These are phyloP conservation scores for Heterohyrax brucei DNA, from an alignment of 2,797 vertebrate species.

Conservation along the genomic window DNA sequence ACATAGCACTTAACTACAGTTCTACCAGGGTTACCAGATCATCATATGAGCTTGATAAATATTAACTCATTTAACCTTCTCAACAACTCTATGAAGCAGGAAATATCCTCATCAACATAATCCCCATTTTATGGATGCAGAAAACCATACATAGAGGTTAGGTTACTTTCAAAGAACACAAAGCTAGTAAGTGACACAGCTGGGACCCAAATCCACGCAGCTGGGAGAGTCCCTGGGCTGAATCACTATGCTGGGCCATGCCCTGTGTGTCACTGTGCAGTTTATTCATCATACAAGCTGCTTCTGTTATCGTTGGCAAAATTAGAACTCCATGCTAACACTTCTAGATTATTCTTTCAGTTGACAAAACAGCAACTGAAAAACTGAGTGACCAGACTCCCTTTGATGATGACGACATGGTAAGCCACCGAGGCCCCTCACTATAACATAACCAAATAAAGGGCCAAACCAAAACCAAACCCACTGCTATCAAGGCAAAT, in stretches of 20 bases:
- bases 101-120: not conserved
- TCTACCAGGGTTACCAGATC: not conserved
- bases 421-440: not conserved
- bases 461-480: no score
- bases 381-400: not conserved
- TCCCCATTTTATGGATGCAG: not conserved
- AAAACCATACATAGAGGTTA: not conserved
- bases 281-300: not conserved
- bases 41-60: not conserved
- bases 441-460: not conserved
- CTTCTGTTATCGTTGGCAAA: not conserved
- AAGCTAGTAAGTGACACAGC: not conserved
- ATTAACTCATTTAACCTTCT: slow-evolving; percentile 1
- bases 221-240: not conserved
- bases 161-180: not conserved
- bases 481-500: no score
- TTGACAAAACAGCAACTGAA: slow-evolving; percentile 3
- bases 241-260: not conserved
- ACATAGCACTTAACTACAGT: no score
- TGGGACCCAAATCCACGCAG: not conserved
- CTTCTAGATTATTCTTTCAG: not conserved
- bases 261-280: not conserved
- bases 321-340: not conserved
- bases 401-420: not conserved
- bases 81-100: not conserved